Evolutionary conservation across 2,888 invertebrate species (phyloP), one percentile per base, ranked within the genome.

Genomic region (Dorcus parallelipipedus): DNA sequence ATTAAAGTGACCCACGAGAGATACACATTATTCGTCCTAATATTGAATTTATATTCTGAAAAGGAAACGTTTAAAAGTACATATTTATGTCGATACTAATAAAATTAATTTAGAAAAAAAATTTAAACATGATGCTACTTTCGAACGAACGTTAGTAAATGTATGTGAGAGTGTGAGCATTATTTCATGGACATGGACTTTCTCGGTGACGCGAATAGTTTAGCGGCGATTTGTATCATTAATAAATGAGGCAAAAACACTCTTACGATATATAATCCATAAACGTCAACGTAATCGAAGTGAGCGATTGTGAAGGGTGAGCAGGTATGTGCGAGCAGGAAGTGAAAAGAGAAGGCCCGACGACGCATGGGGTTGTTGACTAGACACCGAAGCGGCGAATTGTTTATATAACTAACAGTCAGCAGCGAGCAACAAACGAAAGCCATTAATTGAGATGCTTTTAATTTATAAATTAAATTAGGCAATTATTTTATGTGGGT

Each of bases 381-480:
- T 23, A 45, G 45, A 17, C 17, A 43, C 17, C 17, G 20, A 17
- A 8, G 23, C 17, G 17, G 20, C 9, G 23, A 45, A 20, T 45
- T 45, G 23, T 45, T 45, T 23, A 17, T 17, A 20, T 45, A 20
- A 45, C 17, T 45, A 20, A 45, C 17, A 10, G 45, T 45, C 8
- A 17, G 45, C 14, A 45, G 23, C 23, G 45, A 14, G 23, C 17
- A 45, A 45, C 45, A 45, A 45, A 17, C 14, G 9, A 23, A 45
- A 45, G 14, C 9, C 17, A 17, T 45, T 45, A 45, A 45, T 45
- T 45, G 45, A 45, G 45, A 45, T 45, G 23, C 45, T 9, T 45
- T 45, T 45, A 45, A 45, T 45, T 45, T 45, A n/a, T 45, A 20
- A 45, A 45, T 45, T 45, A 45, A 45, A n/a, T 20, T 45, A 45